Evolutionary conservation across 2,888 invertebrate species (phyloP), one percentile per base, ranked within the genome.

Genomic region (Ophion obscuratus): DNA sequence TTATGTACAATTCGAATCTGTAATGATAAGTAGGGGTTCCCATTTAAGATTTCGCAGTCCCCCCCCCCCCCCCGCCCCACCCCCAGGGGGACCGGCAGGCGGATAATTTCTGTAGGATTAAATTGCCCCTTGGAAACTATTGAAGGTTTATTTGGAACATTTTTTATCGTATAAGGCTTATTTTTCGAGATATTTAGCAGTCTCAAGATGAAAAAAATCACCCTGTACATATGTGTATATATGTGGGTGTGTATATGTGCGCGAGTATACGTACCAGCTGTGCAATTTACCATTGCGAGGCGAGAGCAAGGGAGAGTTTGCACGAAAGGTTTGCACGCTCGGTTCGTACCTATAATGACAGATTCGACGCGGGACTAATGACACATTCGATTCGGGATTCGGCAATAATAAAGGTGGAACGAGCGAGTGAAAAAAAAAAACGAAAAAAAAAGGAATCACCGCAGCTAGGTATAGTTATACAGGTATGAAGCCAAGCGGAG

Each of bases 361-460:
- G 81, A 85, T 85, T 85, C 85, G 85, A 85, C 68, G 85, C 85
- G 82, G 85, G 78, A 74, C 85, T 85, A 85, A 85, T 85, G 85
- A 85, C 82, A 85, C 85, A 85, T 85, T 85, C 85, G 85, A 85
- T 85, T 75, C 82, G 82, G 75, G 71, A 82, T 85, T 82, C 82
- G 74, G 78, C 47, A 47, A 76, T 75, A 78, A 82, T 81, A 68
- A 81, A 64, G 68, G 81, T 53, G 73, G 77, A 61, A 20, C 7
- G 44, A 79, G 61, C 76, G 71, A 75, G 75, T 59, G 4, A 78
- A 70, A 66, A 68, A 74, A 81, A 62, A 66, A 68, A 76, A 71
- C 36, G 76, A 81, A 70, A 47, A 10, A 47, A 47, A 47, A 47
- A 47, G 11, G 47, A 53, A 17, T 53, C 3, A 53, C 5, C 14